These are phyloP conservation scores for Sylvicola fuscatus DNA, from an alignment of 2,888 invertebrate species.

Conservation along the genomic window DNA sequence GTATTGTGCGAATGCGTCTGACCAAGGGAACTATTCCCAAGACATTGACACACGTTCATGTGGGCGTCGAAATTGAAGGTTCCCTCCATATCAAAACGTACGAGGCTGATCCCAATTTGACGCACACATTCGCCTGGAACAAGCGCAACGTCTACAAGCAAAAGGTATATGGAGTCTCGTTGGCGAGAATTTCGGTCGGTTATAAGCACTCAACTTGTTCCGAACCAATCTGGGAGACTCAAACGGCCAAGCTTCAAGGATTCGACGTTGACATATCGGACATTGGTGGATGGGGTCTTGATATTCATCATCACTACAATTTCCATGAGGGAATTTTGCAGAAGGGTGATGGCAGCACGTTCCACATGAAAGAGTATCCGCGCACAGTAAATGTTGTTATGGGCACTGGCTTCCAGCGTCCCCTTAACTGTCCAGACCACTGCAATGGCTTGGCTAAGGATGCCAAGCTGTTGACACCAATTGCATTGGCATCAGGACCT, in stretches of 20 bases:
- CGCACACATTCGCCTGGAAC: conserved; percentile 96
- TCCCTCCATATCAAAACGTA: conserved; percentile 79
- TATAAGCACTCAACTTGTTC: conserved; percentile 82
- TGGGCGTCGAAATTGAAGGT: conserved; percentile 84
- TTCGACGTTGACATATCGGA: conserved; percentile 94
- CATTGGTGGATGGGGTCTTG: conserved; percentile 93
- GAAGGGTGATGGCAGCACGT: conserved; percentile 89
- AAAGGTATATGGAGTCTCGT: conserved; percentile 78
- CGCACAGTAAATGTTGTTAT: conserved; percentile 78
- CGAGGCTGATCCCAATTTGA: conserved; percentile 88
- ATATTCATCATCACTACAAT: conserved; percentile 97
- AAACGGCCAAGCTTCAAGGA: conserved; percentile 82
- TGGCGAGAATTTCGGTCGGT: conserved; percentile 77
- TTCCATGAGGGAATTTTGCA: conserved; percentile 96
- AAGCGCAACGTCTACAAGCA: conserved; percentile 94
- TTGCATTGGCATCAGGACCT: conserved; percentile 82
- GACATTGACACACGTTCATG: conserved; percentile 70
- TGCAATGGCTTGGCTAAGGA: conserved; percentile 73
- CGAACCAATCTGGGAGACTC: conserved; percentile 84
- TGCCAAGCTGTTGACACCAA: conserved; percentile 75
- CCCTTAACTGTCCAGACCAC: conserved; percentile 67
- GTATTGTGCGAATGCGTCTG: conserved; percentile 77
- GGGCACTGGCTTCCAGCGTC: conserved; percentile 77
- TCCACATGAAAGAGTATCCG: conserved; percentile 85
- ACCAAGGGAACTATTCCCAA: conserved; percentile 62